Conservation (phyloP, 2,797 vertebrate genomes). For the Pseudomugil gertrudae region DNA sequence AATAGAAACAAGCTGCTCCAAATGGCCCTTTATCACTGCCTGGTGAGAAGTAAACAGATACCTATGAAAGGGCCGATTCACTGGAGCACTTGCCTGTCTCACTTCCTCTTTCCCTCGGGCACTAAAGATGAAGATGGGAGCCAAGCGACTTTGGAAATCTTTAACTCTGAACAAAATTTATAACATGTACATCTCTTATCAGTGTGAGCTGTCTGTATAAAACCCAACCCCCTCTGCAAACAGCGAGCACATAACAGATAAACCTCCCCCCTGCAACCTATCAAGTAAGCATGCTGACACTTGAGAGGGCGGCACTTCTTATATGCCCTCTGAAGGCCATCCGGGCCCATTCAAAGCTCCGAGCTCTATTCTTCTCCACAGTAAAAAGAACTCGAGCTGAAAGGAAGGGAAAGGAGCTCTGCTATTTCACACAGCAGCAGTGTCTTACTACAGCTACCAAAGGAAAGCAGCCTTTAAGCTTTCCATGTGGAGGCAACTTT, state of each 20-base stretch:
- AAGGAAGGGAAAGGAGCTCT: slow-evolving; percentile 60
- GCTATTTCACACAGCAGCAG: slow-evolving; percentile 44
- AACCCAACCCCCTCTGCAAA: slow-evolving; percentile 38
- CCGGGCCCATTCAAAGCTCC: slow-evolving; percentile 69
- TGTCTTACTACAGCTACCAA: slow-evolving; percentile 10
- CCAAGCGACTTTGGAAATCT: slow-evolving; percentile 6
- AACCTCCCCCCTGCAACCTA: slow-evolving; percentile 24
- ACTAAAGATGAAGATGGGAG: background rate
- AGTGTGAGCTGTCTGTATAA: slow-evolving; percentile 11
- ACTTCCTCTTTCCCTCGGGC: slow-evolving; percentile 34
- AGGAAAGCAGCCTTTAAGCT: slow-evolving; percentile 28
- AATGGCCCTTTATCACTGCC: slow-evolving; percentile 45
- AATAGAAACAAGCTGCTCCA: slow-evolving; percentile 43
- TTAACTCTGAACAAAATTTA: background rate
- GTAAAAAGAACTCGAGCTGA: slow-evolving; percentile 53
- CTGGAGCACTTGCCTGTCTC: slow-evolving; percentile 35
- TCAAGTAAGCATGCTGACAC: slow-evolving; percentile 67
- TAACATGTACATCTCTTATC: slow-evolving; percentile 29
- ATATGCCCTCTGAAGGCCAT: slow-evolving; percentile 64
- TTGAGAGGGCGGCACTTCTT: slow-evolving; percentile 75
- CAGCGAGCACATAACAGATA: slow-evolving; percentile 30
- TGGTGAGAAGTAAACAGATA: slow-evolving; percentile 54
- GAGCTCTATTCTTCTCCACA: slow-evolving; percentile 67
- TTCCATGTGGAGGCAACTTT: slow-evolving; percentile 12
- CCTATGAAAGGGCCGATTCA: slow-evolving; percentile 45